Evolutionary conservation across 2,888 invertebrate species (phyloP), one percentile per base, ranked within the genome.

Genomic region (Trissonchulus latispiculum): DNA sequence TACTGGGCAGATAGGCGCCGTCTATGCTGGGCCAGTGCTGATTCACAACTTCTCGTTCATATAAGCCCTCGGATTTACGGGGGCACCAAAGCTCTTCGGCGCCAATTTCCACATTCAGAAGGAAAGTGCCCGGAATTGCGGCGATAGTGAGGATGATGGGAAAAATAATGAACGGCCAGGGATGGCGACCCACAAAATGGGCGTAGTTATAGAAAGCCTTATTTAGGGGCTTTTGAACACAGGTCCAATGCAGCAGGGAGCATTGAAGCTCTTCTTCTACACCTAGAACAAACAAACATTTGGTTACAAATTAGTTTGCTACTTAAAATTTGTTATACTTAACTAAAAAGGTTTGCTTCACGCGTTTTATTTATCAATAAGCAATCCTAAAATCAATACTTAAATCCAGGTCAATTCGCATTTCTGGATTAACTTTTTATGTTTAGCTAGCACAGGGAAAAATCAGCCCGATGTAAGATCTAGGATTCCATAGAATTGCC

Each of bases 11-110:
- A 76, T 80, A 82, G 70, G 77, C 79, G 72, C 79, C 78, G 61
- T 79, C 78, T 64, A 77, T 75, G n/a, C 81, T 75, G 36, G 82
- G 82, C 81, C 81, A 81, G 66, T 80, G 78, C 69, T 81, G 80
- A 74, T 82, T 80, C 61, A 81, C n/a, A 3, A 73, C 48, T 36
- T 68, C 64, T 28, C 76, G 72, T 68, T 77, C 74, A n/a, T 75
- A 75, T 71, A 79, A 79, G 59, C 77, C 77, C 0, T 77, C 79
- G 1, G 79, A 79, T 75, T 78, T 78, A 0, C 77, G 74, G 1
- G 82, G 82, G n/a, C 82, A 82, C 78, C 80, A 82, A n/a, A 82
- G 77, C 73, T 80, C 82, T 67, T 79, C 77, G 72, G 81, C 81
- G 74, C 79, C 80, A 29, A 80, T 75, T 15, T 79, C 70, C 70